phyloP scores from a whole-genome alignment of 2,888 invertebrate species.

The Aphelenchoides bicaudatus region DNA sequence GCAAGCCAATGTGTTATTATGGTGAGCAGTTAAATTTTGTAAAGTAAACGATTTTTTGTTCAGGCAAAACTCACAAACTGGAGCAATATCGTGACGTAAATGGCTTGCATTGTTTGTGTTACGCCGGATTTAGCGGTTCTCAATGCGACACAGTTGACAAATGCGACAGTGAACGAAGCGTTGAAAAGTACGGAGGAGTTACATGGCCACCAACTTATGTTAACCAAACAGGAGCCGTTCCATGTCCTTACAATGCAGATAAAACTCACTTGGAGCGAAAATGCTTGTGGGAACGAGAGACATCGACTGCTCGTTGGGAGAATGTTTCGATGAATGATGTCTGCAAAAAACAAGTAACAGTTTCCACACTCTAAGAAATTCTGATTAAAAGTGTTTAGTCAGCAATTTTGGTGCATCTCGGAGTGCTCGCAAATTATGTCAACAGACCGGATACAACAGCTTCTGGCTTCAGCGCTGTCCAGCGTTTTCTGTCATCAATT shows the following conservation, averaged over 20 bases:
- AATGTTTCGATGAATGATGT: constrained; percentile 33
- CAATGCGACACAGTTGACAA: constrained; percentile 41
- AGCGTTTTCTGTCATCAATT: constrained; percentile 47
- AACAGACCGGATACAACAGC: constrained; percentile 44
- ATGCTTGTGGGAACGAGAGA: constrained; percentile 32
- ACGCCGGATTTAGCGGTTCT: constrained; percentile 49
- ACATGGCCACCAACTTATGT: constrained; percentile 49
- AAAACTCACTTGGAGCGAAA: constrained; percentile 29
- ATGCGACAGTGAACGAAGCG: constrained; percentile 45
- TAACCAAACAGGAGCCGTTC: constrained; percentile 35
- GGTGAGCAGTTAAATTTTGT: too few relatives aligned
- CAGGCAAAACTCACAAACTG: constrained; percentile 33
- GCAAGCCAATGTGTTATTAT: constrained; percentile 53
- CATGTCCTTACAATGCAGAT: constrained; percentile 43
- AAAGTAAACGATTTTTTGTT: too few relatives aligned
- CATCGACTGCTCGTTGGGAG: constrained; percentile 32
- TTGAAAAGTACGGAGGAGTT: constrained; percentile 53
- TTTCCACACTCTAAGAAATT: not conserved
- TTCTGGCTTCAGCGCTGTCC: constrained; percentile 52
- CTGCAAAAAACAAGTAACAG: constrained; percentile 32
- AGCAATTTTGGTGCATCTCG: constrained; percentile 56
- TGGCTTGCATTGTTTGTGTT: constrained; percentile 54
- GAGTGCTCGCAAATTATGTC: constrained; percentile 53
- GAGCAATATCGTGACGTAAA: constrained; percentile 39
- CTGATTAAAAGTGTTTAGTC: constrained; percentile 9